Percentiles rank a stretch among this genome's conserved stretches.
phyloP scores from a whole-genome alignment of 1,140 invertebrate species.

The Helicoverpa zea region DNA sequence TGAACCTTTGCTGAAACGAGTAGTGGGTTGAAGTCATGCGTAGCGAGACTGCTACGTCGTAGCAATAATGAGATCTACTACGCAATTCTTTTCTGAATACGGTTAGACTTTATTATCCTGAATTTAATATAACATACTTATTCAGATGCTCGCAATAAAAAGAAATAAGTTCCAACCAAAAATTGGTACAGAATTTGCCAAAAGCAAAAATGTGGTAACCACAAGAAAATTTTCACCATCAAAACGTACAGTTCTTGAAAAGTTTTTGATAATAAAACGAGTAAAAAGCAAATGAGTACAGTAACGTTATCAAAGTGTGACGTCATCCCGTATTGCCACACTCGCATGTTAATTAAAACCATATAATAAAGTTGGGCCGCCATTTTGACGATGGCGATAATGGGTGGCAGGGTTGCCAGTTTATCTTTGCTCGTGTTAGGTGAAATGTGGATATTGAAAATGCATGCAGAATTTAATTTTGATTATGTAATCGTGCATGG shows the following conservation, averaged over 20 bases:
- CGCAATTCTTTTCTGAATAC: no score
- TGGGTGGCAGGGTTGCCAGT: background rate
- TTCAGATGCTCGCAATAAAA: background rate
- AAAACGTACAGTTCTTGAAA: no score
- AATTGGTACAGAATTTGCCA: no score
- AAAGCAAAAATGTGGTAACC: no score
- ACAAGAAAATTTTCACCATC: no score
- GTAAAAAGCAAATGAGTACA: background rate
- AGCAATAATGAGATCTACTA: background rate
- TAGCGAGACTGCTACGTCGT: background rate
- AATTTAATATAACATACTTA: no score
- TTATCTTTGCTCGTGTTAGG: no score
- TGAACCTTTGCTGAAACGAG: background rate
- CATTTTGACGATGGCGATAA: conserved; percentile 30
- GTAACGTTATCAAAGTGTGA: background rate
- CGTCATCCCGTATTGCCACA: conserved; percentile 18
- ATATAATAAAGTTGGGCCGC: conserved; percentile 41
- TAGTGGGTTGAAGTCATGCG: background rate
- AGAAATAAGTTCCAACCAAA: background rate
- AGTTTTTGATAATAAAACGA: background rate
- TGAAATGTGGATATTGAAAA: no score
- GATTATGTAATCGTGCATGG: no score
- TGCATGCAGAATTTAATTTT: no score
- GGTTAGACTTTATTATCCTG: no score
- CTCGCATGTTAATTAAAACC: conserved; percentile 31